Evolutionary conservation across 2,113 vertebrate genomes (phyloP).

Genomic region (Cryptotis parvus): DNA sequence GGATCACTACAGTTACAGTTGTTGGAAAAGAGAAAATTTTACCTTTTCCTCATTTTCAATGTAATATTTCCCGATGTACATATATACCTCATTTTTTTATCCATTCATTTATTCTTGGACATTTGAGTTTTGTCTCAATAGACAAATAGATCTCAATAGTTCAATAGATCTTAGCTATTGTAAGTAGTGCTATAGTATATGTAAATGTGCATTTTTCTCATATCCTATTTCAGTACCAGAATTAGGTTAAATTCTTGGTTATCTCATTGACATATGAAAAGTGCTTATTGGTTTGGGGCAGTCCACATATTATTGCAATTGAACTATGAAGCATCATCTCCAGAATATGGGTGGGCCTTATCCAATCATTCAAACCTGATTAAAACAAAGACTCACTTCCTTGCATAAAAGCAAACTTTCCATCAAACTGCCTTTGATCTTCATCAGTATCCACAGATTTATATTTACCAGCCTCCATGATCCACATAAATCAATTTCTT

Average conservation of each 20-base stretch:
- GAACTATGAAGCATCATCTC: neutral
- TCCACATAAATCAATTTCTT: neutral
- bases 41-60: no score
- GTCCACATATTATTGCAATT: neutral
- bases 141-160: no score
- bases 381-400: neutral
- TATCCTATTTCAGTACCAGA: neutral
- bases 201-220: no score
- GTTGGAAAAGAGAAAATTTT: no score
- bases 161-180: no score
- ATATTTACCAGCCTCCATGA: neutral
- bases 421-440: neutral
- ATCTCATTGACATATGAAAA: neutral
- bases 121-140: no score
- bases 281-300: neutral
- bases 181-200: no score
- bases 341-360: neutral
- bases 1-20: no score
- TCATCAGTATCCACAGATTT: neutral
- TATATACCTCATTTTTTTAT: no score
- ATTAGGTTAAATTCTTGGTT: neutral
- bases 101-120: no score
- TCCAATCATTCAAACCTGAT: no score
- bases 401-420: neutral
- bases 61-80: no score